Evolutionary conservation across 2,797 vertebrate genomes (phyloP), one percentile per base, ranked within the genome.

Genomic region (Setipinna tenuifilis): DNA sequence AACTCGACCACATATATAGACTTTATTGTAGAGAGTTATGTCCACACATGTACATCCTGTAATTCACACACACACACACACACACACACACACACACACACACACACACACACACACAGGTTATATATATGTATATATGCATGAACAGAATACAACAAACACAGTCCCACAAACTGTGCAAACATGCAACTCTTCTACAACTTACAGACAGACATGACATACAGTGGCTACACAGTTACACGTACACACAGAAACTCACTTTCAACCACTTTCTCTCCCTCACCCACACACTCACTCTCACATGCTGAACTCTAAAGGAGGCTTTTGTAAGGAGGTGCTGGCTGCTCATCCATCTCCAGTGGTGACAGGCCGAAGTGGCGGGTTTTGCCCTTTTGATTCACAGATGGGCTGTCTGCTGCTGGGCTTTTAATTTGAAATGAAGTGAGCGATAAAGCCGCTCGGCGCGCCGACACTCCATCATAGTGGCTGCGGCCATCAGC

Each of bases 351-450:
- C 87, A 90, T 92, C 90, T 89, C 89, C 87, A 85, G 46, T 85
- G 82, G 80, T 86, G 91, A 92, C 89, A 92, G 88, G 89, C 89
- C 87, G 84, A 90, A 90, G 91, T 87, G 92, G 88, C 88, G 86
- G 57, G 84, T 90, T 90, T 88, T 89, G 89, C 87, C 89, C 90
- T 86, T 75, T 85, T 91, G 88, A 92, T 93, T 93, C 87, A 90
- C 88, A 87, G 91, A 88, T 89, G 88, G 90, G 88, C 82, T 85
- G 84, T 87, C 80, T 57, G 84, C 91, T 87, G 90, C 87, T 90
- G 92, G 89, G 86, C 71, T 88, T 94, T 93, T 91, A 90, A 90
- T 94, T 93, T 93, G 90, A 92, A 93, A 93, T 88, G 82, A 89
- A 90, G 80, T 83, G 65, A 87, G 88, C 86, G 84, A 68, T 88